These are phyloP conservation scores for Albula goreensis DNA, from an alignment of 2,113 vertebrate species.

Conservation along the genomic window DNA sequence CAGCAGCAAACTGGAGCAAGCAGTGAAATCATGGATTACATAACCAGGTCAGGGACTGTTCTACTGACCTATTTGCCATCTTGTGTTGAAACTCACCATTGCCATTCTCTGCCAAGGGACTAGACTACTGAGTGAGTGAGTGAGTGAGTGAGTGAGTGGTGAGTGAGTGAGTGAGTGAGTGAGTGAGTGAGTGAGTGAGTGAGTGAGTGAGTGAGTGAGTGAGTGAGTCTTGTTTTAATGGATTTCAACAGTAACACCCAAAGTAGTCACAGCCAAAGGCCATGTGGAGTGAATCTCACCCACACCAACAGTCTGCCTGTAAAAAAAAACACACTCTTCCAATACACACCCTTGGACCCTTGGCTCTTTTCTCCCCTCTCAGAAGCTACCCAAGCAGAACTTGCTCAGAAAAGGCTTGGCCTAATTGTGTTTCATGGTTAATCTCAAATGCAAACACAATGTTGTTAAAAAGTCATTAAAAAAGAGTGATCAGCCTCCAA, in stretches of 20 bases:
- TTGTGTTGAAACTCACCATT: too few species aligned
- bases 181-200: neutral
- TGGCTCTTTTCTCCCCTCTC: too few species aligned
- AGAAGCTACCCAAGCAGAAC: neutral
- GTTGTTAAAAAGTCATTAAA: neutral
- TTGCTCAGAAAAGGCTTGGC: neutral
- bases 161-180: too few species aligned
- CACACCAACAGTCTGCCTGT: too few species aligned
- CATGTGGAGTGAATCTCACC: neutral
- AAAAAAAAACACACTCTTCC: too few species aligned
- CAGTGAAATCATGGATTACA: too few species aligned
- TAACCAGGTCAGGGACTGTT: too few species aligned
- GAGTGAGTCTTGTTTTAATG: neutral
- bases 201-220: neutral
- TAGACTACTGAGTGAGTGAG: slow-evolving; percentile 1
- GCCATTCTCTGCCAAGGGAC: too few species aligned
- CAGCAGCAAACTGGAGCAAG: too few species aligned
- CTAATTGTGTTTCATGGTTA: neutral
- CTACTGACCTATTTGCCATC: too few species aligned
- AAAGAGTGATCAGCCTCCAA: neutral
- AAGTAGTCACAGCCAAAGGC: neutral
- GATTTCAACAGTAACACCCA: neutral
- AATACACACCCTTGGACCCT: too few species aligned
- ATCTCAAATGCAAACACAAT: neutral
- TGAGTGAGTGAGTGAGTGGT: too few species aligned